Conservation (phyloP, 2,888 invertebrate species). For the Saturnia japonica region DNA sequence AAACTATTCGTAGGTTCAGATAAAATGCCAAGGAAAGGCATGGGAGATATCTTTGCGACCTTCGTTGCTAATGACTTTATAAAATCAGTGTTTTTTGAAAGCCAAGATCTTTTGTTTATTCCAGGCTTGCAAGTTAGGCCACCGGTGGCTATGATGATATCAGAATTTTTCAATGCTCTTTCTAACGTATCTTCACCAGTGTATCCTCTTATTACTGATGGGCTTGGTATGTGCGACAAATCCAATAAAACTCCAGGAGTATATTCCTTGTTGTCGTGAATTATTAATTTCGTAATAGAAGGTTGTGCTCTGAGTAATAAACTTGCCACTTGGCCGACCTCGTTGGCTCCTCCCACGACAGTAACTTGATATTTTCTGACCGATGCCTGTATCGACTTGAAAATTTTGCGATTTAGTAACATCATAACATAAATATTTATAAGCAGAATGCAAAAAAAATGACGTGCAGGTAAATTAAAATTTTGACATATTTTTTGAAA, state of each 20-base stretch:
- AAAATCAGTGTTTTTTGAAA: slow-evolving; percentile 72
- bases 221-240: slow-evolving; percentile 71
- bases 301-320: slow-evolving; percentile 82
- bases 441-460: not conserved
- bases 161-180: slow-evolving; percentile 74
- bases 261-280: slow-evolving; percentile 76
- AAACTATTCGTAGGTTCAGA: slow-evolving; percentile 73
- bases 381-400: slow-evolving; percentile 19
- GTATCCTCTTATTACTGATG: slow-evolving; percentile 53
- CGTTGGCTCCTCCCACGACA: slow-evolving; percentile 69
- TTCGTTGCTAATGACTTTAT: slow-evolving; percentile 54
- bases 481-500: slow-evolving; percentile 10
- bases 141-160: slow-evolving; percentile 86
- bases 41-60: slow-evolving; percentile 51
- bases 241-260: slow-evolving; percentile 70
- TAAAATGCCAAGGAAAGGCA: slow-evolving; percentile 68
- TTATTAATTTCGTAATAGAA: slow-evolving; percentile 79
- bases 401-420: slow-evolving; percentile 31
- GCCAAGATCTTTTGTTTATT: slow-evolving; percentile 82
- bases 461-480: not conserved
- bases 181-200: slow-evolving; percentile 52
- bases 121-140: slow-evolving; percentile 83
- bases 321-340: slow-evolving; percentile 78
- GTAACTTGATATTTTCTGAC: slow-evolving; percentile 56
- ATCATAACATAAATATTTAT: slow-evolving; percentile 28